Evolutionary conservation across 2,113 vertebrate genomes (phyloP).

Genomic region (Protobothrops mucrosquamatus): DNA sequence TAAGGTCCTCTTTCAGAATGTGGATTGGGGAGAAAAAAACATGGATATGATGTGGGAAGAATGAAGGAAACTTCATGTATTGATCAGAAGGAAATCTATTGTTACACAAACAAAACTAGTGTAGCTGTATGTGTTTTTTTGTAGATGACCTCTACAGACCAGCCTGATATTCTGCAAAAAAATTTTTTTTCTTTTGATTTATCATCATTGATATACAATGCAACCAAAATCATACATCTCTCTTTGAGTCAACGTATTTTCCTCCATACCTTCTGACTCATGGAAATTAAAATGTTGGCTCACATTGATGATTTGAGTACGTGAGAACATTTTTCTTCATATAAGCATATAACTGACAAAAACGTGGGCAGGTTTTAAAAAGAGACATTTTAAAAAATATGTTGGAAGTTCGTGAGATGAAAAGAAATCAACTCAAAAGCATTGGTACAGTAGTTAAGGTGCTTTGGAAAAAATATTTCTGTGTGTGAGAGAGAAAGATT

Average conservation of each 20-base stretch:
- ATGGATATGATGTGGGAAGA: too few species aligned
- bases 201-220: slow-evolving; percentile 47
- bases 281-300: slow-evolving; percentile 52
- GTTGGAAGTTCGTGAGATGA: slow-evolving; percentile 6
- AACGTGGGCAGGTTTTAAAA: slow-evolving; percentile 28
- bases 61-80: background rate
- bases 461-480: background rate
- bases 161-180: slow-evolving; percentile 32
- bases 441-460: background rate
- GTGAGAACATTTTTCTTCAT: slow-evolving; percentile 52
- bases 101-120: background rate
- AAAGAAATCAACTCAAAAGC: background rate
- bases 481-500: background rate
- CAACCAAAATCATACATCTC: slow-evolving; percentile 41
- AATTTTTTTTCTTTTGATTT: slow-evolving; percentile 50
- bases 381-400: slow-evolving; percentile 23
- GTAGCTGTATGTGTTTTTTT: background rate
- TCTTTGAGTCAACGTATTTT: slow-evolving; percentile 36
- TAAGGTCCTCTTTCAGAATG: background rate
- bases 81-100: slow-evolving; percentile 29
- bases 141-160: slow-evolving; percentile 26
- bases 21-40: too few species aligned
- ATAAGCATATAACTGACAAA: slow-evolving; percentile 51
- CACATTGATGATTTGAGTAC: slow-evolving; percentile 51
- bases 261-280: slow-evolving; percentile 50